Base-by-base conservation (phyloP, 1,140 invertebrate genomes). In the Pantala flavescens region DNA sequence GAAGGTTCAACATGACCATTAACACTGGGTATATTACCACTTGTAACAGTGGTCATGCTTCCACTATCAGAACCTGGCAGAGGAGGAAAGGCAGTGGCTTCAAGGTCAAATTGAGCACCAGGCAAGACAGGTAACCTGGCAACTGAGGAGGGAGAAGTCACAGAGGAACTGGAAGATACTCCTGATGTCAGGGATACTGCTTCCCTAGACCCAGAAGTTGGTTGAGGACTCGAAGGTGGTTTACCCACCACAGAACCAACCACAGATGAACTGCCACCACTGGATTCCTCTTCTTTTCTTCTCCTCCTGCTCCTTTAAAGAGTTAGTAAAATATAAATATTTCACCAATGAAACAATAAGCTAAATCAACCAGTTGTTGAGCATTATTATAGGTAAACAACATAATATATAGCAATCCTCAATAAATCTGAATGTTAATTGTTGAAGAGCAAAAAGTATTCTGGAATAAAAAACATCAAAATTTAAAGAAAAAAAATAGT, bases 1-100 rank as follows among this genome's bases (percentile, higher is more conserved):
- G 74, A 63, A 24, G 72, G 42, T 42, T 19, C 75, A 43, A 72
- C 76, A 49, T 75, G 76, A 28, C 76, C 77, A 70, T 78, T 78
- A 36, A 77, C 76, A 11, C 72, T 74, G 23, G 74, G 72, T 24
- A 19, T 3, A 21, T 63, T 63, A 63, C 49, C n/a, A 63, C 49
- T 21, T 63, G 49, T 21, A 63, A 63, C 49, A 63, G 14, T 63
- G 12, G 49, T 63, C 49, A 63, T 63, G 49, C n/a, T 63, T 1
- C 78, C 74, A 71, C 74, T 74, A 71, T 78, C 83, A 72, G 84
- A 79, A 78, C 90, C 90, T 71, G 92, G 92, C 81, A 94, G 85
- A 73, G 93, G 93, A 74, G 93, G 93, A 82, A 95, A 94, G 72
- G 92, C 89, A 55, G 89, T 86, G 76, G 90, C 90, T 82, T 92